Evolutionary conservation across 2,113 vertebrate species (phyloP).

Genomic region (Asarcornis scutulata): DNA sequence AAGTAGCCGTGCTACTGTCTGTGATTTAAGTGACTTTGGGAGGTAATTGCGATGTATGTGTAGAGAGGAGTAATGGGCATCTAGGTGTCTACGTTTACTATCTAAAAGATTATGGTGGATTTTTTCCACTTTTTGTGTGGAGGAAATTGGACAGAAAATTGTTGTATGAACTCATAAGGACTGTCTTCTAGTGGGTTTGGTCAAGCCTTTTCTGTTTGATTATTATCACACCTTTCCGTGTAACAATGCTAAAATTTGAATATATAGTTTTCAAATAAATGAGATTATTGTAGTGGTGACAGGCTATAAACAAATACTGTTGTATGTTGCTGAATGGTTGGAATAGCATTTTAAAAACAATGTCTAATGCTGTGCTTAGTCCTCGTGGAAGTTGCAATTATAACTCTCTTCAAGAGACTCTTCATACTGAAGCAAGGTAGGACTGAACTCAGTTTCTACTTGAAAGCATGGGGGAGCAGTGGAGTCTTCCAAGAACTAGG

Average conservation of each 20-base stretch:
- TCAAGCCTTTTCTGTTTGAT: not conserved
- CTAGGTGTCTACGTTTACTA: not conserved
- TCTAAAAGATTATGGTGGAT: accelerated
- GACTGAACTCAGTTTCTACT: not conserved
- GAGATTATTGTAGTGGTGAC: not conserved
- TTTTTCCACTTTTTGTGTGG: not conserved
- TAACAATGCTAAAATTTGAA: too few species aligned
- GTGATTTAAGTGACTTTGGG: not conserved
- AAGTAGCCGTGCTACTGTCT: not conserved
- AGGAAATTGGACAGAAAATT: not conserved
- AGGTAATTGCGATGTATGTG: not conserved
- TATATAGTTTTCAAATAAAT: not conserved
- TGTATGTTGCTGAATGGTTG: not conserved
- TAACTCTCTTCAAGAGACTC: not conserved
- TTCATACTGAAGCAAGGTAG: not conserved
- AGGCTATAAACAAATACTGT: not conserved
- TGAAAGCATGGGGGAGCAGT: not conserved
- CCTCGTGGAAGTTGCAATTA: not conserved
- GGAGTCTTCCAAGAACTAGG: not conserved
- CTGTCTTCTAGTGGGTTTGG: not conserved
- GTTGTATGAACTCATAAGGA: not conserved
- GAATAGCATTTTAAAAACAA: not conserved
- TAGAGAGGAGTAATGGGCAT: not conserved
- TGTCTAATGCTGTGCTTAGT: not conserved
- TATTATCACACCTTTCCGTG: not conserved